Evolutionary conservation across 2,113 vertebrate species (phyloP).

Genomic region (Chamaea fasciata): DNA sequence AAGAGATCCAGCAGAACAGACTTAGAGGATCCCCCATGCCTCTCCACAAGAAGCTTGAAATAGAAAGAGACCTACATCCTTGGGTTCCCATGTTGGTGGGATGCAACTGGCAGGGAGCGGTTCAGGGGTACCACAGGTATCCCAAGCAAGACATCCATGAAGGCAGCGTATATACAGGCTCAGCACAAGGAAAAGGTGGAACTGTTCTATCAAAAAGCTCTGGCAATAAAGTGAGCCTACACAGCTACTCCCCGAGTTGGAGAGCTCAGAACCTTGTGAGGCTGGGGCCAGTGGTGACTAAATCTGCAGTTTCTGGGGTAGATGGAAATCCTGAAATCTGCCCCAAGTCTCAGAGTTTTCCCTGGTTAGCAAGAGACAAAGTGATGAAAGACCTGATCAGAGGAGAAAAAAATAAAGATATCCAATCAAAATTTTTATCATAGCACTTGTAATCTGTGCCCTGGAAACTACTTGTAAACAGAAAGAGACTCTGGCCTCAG

Average conservation of each 20-base stretch:
- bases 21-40: accelerated
- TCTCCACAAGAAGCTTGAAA: background rate
- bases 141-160: background rate
- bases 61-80: background rate
- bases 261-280: background rate
- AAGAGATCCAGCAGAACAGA: background rate
- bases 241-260: background rate
- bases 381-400: background rate
- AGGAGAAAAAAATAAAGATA: background rate
- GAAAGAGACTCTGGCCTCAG: constrained; percentile 22
- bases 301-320: background rate
- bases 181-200: background rate
- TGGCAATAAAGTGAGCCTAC: background rate
- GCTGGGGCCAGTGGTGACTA: background rate
- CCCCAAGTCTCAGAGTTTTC: background rate
- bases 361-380: background rate
- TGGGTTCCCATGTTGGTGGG: background rate
- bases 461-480: background rate
- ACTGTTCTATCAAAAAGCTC: background rate
- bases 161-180: background rate
- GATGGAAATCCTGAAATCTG: background rate
- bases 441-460: background rate
- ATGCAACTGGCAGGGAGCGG: background rate
- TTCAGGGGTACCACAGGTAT: background rate
- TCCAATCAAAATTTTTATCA: background rate